phyloP scores from a whole-genome alignment of 2,113 vertebrate genomes.

The Empidonax traillii region DNA sequence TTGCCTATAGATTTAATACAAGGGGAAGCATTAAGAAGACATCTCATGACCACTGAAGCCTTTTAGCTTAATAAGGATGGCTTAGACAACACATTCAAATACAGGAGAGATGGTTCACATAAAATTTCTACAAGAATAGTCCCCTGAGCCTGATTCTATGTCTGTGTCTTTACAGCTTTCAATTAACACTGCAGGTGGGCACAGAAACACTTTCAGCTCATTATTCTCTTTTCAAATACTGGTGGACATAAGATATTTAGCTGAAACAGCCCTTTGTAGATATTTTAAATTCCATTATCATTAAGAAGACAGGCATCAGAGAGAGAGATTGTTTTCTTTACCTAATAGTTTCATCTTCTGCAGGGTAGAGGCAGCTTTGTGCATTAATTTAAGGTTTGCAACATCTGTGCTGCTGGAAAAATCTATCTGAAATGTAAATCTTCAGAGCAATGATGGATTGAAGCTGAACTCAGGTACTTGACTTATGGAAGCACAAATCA shows the following conservation, averaged over 20 bases:
- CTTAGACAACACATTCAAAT: not conserved
- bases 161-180: conserved; percentile 10
- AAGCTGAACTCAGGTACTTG: not conserved
- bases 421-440: conserved; percentile 34
- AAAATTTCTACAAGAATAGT: not conserved
- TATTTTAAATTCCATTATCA: conserved; percentile 21
- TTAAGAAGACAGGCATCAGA: not conserved
- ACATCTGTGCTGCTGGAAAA: not conserved
- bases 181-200: not conserved
- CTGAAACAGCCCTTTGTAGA: not conserved
- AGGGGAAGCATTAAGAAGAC: not conserved
- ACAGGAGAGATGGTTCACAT: not conserved
- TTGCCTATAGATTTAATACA: not conserved
- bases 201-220: not conserved
- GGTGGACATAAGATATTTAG: not conserved
- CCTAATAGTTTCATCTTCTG: not conserved
- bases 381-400: conserved; percentile 38
- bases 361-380: not conserved
- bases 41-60: not conserved
- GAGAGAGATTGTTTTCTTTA: not conserved
- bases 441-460: not conserved
- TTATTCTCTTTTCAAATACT: conserved; percentile 8
- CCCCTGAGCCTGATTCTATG: not conserved
- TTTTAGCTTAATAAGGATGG: not conserved
- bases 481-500: not conserved